These are phyloP conservation scores for Mycalesis mineus DNA, from an alignment of 2,888 invertebrate species.

Conservation along the genomic window DNA sequence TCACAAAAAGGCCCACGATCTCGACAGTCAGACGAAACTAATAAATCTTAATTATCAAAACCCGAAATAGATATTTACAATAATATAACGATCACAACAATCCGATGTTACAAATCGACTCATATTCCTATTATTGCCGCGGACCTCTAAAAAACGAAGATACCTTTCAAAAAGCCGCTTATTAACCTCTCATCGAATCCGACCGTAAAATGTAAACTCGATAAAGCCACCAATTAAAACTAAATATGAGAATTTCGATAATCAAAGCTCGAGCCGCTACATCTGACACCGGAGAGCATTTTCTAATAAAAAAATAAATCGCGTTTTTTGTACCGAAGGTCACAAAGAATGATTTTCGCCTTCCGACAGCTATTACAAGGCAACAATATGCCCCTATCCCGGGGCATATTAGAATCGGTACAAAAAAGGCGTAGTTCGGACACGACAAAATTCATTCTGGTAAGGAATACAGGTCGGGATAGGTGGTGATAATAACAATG, in stretches of 20 bases:
- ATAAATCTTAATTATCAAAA: slow-evolving; percentile 32
- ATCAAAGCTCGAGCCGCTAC: slow-evolving; percentile 76
- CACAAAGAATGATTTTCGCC: slow-evolving; percentile 74
- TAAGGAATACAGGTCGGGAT: slow-evolving; percentile 55
- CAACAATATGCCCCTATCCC: slow-evolving; percentile 36
- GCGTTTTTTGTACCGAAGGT: slow-evolving; percentile 71
- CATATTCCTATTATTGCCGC: slow-evolving; percentile 61
- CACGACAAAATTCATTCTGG: slow-evolving; percentile 43
- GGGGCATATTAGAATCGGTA: slow-evolving; percentile 45
- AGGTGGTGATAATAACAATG: slow-evolving; percentile 76
- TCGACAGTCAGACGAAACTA: slow-evolving; percentile 5
- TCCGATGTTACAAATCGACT: slow-evolving; percentile 36
- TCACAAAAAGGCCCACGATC: not conserved
- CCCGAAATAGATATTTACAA: slow-evolving; percentile 32
- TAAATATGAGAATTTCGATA: slow-evolving; percentile 77
- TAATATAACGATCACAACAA: slow-evolving; percentile 32
- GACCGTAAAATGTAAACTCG: slow-evolving; percentile 79
- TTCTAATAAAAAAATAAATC: slow-evolving; percentile 62
- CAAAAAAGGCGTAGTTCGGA: slow-evolving; percentile 39
- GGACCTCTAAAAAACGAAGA: slow-evolving; percentile 71
- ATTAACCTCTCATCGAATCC: slow-evolving; percentile 77
- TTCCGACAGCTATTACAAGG: slow-evolving; percentile 59
- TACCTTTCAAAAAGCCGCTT: slow-evolving; percentile 77
- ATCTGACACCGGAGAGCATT: slow-evolving; percentile 73
- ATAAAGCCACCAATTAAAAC: slow-evolving; percentile 79